phyloP scores from a whole-genome alignment of 1,140 invertebrate genomes.

The Coptotermes formosanus region DNA sequence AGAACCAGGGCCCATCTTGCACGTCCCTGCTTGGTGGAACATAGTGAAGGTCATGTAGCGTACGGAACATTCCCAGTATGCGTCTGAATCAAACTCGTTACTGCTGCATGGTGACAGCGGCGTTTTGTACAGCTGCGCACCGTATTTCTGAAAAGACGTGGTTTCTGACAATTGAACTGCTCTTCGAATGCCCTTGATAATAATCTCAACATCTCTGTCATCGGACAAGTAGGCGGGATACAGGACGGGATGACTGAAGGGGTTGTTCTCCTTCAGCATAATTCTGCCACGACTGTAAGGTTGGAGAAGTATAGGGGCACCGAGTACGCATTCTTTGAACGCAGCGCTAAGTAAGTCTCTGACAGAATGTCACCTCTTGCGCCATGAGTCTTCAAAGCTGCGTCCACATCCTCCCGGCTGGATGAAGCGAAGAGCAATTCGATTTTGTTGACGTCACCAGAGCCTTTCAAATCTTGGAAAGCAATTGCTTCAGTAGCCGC shows the following conservation, averaged over 20 bases:
- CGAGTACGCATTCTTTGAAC: too few species aligned
- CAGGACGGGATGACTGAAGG: conserved; percentile 74
- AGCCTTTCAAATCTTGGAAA: too few species aligned
- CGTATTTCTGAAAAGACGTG: conserved; percentile 55
- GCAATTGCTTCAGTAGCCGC: too few species aligned
- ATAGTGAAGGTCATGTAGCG: conserved; percentile 67
- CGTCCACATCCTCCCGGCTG: too few species aligned
- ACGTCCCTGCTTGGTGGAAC: conserved; percentile 77
- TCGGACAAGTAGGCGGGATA: conserved; percentile 53
- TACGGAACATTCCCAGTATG: conserved; percentile 71
- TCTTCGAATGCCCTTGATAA: conserved; percentile 57
- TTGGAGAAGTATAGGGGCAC: conserved; percentile 47
- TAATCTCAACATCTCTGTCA: conserved; percentile 49
- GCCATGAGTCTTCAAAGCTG: too few species aligned
- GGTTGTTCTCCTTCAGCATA: conserved; percentile 64
- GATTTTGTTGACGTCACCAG: too few species aligned
- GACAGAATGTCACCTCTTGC: too few species aligned
- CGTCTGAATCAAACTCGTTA: conserved; percentile 60
- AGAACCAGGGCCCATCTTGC: conserved; percentile 74
- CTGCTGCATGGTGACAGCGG: conserved; percentile 64
- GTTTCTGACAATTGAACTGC: conserved; percentile 60
- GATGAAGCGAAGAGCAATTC: too few species aligned
- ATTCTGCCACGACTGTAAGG: conserved; percentile 74
- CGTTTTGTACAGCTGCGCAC: conserved; percentile 48
- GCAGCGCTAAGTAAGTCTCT: too few species aligned